Evolutionary conservation across 2,797 vertebrate genomes (phyloP), one percentile per base, ranked within the genome.

Genomic region (Melopsittacus undulatus): DNA sequence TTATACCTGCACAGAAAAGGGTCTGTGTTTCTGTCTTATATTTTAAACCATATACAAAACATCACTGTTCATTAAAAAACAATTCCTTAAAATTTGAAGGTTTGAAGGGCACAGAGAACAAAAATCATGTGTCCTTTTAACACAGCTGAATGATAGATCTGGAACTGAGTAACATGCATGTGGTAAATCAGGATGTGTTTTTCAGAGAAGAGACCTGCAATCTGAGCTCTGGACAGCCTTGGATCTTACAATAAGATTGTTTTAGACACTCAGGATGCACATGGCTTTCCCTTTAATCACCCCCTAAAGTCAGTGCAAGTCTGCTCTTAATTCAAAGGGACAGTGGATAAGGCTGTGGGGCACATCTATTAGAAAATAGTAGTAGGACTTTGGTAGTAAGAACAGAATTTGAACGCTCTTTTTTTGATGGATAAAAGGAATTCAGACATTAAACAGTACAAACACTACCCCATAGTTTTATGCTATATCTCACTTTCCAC

Each of bases 111-210:
- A 29, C 8, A 9, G 15, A 80, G 22, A 45, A 11, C 7, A 48
- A 62, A 72, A 45, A 9, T 27, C 3, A 27, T 12, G 7, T 48
- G 15, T 32, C 42, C 8, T 46, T 13, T 54, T 36, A 9, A 10
- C 42, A 40, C 20, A 69, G 49, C 11, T 63, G 24, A 79, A n/a
- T 26, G 7, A 9, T 46, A 87, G 22, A 52, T 32, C 22, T 74
- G 21, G 27, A 68, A 29, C 13, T 24, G 11, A 1, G 1, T 29
- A 48, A 61, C 8, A 8, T 11, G 10, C 3, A 7, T 7, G 7
- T 0, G 3, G 16, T 16, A 56, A 70, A 32, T 30, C 46, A 42
- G 29, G 18, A 30, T 45, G 80, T 74, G 16, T n/a, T 10, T 89
- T 85, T 75, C 34, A 61, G 49, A n/a, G 40, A 61, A 42, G 9